Evolutionary conservation across 2,888 invertebrate genomes (phyloP).

Genomic region (Lucinisca nassula): DNA sequence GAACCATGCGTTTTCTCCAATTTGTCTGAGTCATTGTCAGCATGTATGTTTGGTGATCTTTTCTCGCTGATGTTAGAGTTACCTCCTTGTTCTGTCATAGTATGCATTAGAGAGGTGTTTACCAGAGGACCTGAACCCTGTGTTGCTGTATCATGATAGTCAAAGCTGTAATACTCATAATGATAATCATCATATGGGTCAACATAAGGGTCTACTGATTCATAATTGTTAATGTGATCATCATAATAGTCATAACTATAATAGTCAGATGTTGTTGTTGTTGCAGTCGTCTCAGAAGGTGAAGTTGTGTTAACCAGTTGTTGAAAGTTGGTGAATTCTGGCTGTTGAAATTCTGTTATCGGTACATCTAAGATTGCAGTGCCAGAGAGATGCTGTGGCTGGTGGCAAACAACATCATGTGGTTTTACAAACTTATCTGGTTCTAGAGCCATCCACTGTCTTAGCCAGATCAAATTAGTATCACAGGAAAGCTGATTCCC

Average conservation of each 20-base stretch:
- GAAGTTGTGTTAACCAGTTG: not conserved
- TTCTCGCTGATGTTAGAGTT: not conserved
- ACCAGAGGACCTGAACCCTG: too few relatives aligned
- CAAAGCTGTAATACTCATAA: not conserved
- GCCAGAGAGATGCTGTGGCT: conserved; percentile 67
- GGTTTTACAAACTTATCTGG: conserved; percentile 63
- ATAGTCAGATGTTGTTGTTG: conserved; percentile 3
- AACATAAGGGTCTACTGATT: not conserved
- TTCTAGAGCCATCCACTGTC: conserved; percentile 87
- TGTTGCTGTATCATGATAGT: not conserved
- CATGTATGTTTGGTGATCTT: not conserved
- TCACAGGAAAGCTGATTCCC: conserved; percentile 95
- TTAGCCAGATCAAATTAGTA: conserved; percentile 94
- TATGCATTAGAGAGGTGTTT: too few relatives aligned
- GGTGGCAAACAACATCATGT: conserved; percentile 64
- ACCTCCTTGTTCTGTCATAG: too few relatives aligned
- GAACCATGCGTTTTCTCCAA: too few relatives aligned
- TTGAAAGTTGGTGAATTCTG: not conserved
- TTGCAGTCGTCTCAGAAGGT: not conserved
- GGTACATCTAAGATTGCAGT: conserved; percentile 52
- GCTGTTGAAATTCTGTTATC: conserved; percentile 32
- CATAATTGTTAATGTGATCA: not conserved
- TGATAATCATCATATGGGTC: not conserved
- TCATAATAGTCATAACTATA: not conserved
- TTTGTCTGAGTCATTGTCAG: not conserved